Evolutionary conservation across 1,140 invertebrate genomes (phyloP), one percentile per base, ranked within the genome.

Genomic region (Temnothorax curvispinosus): DNA sequence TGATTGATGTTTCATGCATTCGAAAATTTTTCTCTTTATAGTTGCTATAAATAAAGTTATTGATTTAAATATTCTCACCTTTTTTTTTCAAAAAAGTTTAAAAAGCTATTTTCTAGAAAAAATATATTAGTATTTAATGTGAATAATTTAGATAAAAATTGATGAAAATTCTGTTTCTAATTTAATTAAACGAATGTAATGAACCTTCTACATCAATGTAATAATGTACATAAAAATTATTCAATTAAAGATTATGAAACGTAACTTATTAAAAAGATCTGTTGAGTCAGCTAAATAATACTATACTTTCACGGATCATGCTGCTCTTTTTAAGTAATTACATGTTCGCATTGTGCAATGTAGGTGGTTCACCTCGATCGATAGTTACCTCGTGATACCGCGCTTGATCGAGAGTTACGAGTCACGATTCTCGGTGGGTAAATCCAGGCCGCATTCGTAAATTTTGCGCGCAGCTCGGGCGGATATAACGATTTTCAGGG

Each of bases 271-370:
- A 38, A 50, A 71, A 35, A n/a, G 27, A 65, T 9, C 18, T 27
- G 27, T 38, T n/a, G 18, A 56, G 21, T 56, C 27, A 6, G 64
- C 11, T 27, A 21, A 58, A 54, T 58, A 69, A 69, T 41, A 9
- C 8, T 52, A 5, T 21, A 56, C 27, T 56, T 71, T 81, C 47
- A 81, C 21, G 50, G 64, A 65, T 56, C 21, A 71, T 15, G 38
- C 38, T 81, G 21, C 21, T 58, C 65, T 56, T 71, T 81, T 71
- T 81, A 81, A 81, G 38, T 58, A 44, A 71, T 81, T 81, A 81
- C 38, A 47, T 56, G 50, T 44, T 60, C 44, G 38, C 38, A 56
- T 41, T 71, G 77, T 81, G 13, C 47, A 44, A 69, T 67, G 64
- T 27, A 54, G 71, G 65, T 71, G 65, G 78, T 81, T 81, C 52